phyloP scores from a whole-genome alignment of 2,888 invertebrate species.

The Nysson spinosus region DNA sequence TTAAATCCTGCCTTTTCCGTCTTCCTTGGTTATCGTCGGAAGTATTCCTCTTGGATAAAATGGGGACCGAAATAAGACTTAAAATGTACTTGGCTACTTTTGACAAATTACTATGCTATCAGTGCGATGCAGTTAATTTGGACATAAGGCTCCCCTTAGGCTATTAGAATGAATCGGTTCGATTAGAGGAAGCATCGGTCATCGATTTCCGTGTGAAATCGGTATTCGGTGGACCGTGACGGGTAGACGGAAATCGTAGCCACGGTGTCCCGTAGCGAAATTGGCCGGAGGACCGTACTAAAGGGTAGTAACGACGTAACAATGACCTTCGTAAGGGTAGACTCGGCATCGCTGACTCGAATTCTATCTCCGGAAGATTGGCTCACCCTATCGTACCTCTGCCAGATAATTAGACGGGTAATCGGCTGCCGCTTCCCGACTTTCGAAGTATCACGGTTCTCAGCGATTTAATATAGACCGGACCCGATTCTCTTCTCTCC shows the following conservation, averaged over 20 bases:
- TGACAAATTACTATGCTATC: too few species aligned
- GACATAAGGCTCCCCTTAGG: too few species aligned
- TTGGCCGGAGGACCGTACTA: constrained; percentile 63
- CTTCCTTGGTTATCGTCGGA: too few species aligned
- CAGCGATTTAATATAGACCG: constrained; percentile 53
- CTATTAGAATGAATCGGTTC: background rate
- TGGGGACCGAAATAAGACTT: too few species aligned
- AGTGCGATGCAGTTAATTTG: too few species aligned
- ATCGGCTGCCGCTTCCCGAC: constrained; percentile 66
- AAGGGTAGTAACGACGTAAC: constrained; percentile 75
- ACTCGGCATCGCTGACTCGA: constrained; percentile 59
- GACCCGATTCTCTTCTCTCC: constrained; percentile 9
- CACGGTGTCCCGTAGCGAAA: constrained; percentile 52
- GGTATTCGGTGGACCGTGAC: constrained; percentile 41
- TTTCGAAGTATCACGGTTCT: constrained; percentile 52
- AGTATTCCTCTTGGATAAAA: too few species aligned
- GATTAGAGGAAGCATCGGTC: constrained; percentile 20
- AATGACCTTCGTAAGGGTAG: constrained; percentile 69
- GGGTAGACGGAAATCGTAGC: constrained; percentile 51
- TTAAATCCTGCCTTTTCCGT: too few species aligned
- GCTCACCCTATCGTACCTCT: constrained; percentile 65
- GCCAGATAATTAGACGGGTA: constrained; percentile 75
- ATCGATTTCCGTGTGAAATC: constrained; percentile 47
- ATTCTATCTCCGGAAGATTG: constrained; percentile 68
- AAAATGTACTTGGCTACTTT: too few species aligned